These are phyloP conservation scores for Halcyon badia DNA, from an alignment of 2,797 vertebrate species.

Conservation along the genomic window DNA sequence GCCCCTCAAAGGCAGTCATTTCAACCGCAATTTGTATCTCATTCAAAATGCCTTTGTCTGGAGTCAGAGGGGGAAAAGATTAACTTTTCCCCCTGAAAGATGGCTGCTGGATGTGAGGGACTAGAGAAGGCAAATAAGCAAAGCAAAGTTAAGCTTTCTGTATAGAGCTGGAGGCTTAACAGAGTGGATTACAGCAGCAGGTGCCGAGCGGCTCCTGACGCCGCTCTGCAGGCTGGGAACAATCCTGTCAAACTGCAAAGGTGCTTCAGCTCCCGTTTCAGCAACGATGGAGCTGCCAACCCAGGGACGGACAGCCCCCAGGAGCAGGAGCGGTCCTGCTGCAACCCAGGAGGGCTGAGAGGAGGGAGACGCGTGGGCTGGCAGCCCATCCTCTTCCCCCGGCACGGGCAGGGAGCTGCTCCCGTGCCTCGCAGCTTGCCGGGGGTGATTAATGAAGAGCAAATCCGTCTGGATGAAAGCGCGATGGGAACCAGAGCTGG, in stretches of 20 bases:
- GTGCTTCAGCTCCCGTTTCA: conserved; percentile 41
- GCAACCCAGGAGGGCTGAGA: neutral
- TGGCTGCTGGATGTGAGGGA: conserved; percentile 20
- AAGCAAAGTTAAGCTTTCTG: conserved; percentile 63
- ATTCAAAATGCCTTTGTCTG: conserved; percentile 22
- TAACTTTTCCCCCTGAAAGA: conserved; percentile 52
- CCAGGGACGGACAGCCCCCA: conserved; percentile 25
- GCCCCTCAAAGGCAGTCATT: neutral
- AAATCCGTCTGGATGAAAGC: neutral
- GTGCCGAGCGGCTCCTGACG: conserved; percentile 54
- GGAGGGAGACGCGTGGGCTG: neutral
- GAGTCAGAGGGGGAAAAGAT: conserved; percentile 10
- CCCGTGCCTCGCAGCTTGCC: rapidly evolving
- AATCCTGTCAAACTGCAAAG: conserved; percentile 69
- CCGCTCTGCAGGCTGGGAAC: conserved; percentile 35
- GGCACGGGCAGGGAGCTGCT: rapidly evolving
- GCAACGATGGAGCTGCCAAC: conserved; percentile 45
- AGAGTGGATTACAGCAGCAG: conserved; percentile 75
- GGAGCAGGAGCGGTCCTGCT: conserved; percentile 10
- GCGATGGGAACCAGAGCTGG: rapidly evolving
- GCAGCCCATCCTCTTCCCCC: neutral
- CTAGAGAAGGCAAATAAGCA: conserved; percentile 43
- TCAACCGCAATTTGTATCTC: neutral
- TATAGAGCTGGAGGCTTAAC: conserved; percentile 61
- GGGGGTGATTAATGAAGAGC: rapidly evolving